Evolutionary conservation across 2,888 invertebrate species (phyloP).

Genomic region (Drosophila birchii): DNA sequence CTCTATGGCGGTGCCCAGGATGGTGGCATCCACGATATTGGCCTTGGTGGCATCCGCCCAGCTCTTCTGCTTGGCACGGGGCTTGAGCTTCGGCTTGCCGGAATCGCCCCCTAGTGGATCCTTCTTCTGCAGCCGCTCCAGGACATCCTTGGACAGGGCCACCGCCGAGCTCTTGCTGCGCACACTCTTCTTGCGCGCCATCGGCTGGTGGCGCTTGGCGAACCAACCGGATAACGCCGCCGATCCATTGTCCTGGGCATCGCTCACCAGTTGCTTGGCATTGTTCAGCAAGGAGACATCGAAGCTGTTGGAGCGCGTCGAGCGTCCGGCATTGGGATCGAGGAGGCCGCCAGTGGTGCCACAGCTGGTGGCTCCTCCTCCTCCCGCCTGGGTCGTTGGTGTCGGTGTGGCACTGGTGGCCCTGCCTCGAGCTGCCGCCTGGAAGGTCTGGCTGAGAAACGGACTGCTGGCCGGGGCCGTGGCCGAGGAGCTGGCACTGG

Average conservation of each 20-base stretch:
- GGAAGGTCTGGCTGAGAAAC: slow-evolving; percentile 63
- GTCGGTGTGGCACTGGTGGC: slow-evolving; percentile 76
- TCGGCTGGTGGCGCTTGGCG: slow-evolving; percentile 91
- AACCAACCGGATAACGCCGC: slow-evolving; percentile 90
- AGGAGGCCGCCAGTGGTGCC: slow-evolving; percentile 71
- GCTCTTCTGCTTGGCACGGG: slow-evolving; percentile 82
- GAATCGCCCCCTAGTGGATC: slow-evolving; percentile 81
- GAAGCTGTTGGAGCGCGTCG: slow-evolving; percentile 93
- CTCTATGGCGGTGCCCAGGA: slow-evolving; percentile 93
- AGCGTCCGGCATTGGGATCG: slow-evolving; percentile 85
- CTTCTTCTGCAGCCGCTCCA: slow-evolving; percentile 86
- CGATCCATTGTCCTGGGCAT: slow-evolving; percentile 85
- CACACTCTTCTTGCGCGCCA: slow-evolving; percentile 87
- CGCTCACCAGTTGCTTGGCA: slow-evolving; percentile 84
- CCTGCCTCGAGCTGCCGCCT: slow-evolving; percentile 70
- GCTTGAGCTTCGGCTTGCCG: slow-evolving; percentile 84
- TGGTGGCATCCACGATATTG: slow-evolving; percentile 91
- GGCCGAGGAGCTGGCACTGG: slow-evolving; percentile 64
- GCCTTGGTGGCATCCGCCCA: slow-evolving; percentile 85
- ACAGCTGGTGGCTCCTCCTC: neutral
- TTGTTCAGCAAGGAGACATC: slow-evolving; percentile 90
- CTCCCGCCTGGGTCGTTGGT: slow-evolving; percentile 46
- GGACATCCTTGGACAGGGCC: slow-evolving; percentile 87
- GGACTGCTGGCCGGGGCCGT: slow-evolving; percentile 60
- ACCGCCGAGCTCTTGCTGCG: slow-evolving; percentile 86